A percentile compares a stretch with the other conserved stretches of the same genome.
Evolutionary conservation across 2,888 invertebrate species (phyloP).

Genomic region (Hypena proboscidalis): DNA sequence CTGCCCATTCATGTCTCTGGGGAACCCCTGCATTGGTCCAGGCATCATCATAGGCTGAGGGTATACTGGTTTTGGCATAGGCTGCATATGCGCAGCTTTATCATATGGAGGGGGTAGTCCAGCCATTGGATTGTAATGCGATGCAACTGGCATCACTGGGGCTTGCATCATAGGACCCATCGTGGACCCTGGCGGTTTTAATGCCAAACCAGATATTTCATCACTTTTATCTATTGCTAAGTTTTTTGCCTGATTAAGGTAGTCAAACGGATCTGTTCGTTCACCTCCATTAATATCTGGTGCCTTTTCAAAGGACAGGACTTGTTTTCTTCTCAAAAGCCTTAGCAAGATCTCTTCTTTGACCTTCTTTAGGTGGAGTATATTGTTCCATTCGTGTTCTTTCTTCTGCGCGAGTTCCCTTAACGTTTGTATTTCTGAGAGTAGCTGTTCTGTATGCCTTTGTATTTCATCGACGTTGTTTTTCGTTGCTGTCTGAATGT

Average conservation of each 20-base stretch:
- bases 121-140: conserved; percentile 73
- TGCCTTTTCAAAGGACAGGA: conserved; percentile 80
- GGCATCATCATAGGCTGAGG: conserved; percentile 77
- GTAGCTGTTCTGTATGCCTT: conserved; percentile 87
- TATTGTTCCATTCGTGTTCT: conserved; percentile 94
- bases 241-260: conserved; percentile 73
- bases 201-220: conserved; percentile 74
- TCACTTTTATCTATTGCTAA: conserved; percentile 79
- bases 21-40: conserved; percentile 70
- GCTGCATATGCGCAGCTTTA: conserved; percentile 73
- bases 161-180: conserved; percentile 68
- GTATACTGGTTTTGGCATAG: conserved; percentile 74
- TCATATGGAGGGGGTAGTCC: conserved; percentile 79
- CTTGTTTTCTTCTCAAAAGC: conserved; percentile 88
- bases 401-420: conserved; percentile 91
- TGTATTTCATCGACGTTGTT: conserved; percentile 86
- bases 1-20: conserved; percentile 84
- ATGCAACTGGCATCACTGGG: conserved; percentile 67
- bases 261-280: conserved; percentile 72
- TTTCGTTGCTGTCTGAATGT: conserved; percentile 86
- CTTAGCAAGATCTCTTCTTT: conserved; percentile 93
- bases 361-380: conserved; percentile 92
- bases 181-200: conserved; percentile 69
- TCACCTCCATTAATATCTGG: conserved; percentile 72
- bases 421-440: conserved; percentile 88